A percentile compares a stretch with the other conserved stretches of the same genome.
These are phyloP conservation scores for Poecilus cupreus DNA, from an alignment of 2,888 invertebrate genomes.

Conservation along the genomic window DNA sequence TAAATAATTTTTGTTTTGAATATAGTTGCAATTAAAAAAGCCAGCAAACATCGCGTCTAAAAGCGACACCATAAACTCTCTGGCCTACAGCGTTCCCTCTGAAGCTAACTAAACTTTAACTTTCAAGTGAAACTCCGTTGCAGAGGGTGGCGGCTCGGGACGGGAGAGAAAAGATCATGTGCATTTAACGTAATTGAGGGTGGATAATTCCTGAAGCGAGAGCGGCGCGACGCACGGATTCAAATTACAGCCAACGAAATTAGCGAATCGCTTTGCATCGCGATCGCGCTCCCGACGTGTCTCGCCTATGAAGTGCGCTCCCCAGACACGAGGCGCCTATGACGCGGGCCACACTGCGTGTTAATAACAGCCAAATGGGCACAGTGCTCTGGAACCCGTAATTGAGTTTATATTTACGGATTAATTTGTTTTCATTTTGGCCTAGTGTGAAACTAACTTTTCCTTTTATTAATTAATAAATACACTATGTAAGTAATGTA, in stretches of 20 bases:
- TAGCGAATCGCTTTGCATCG: constrained; percentile 48
- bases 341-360: no score
- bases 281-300: constrained; percentile 21
- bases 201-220: constrained; percentile 29
- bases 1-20: no score
- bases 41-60: no score
- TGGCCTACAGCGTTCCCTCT: not conserved
- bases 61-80: not conserved
- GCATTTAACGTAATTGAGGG: constrained; percentile 48
- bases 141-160: not conserved
- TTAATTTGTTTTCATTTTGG: no score
- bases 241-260: constrained; percentile 50
- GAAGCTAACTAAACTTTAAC: not conserved
- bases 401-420: no score
- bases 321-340: not conserved
- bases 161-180: constrained; percentile 28
- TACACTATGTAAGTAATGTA: no score
- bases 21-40: no score
- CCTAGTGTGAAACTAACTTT: no score
- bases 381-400: no score
- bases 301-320: not conserved
- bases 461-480: no score
- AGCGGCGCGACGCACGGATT: constrained; percentile 46
- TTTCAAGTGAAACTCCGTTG: not conserved
- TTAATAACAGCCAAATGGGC: no score